Evolutionary conservation across 92 coral and sea anemone species (phyloP), one percentile per base, ranked within the genome.

Genomic region (Blastomussa wellsi): DNA sequence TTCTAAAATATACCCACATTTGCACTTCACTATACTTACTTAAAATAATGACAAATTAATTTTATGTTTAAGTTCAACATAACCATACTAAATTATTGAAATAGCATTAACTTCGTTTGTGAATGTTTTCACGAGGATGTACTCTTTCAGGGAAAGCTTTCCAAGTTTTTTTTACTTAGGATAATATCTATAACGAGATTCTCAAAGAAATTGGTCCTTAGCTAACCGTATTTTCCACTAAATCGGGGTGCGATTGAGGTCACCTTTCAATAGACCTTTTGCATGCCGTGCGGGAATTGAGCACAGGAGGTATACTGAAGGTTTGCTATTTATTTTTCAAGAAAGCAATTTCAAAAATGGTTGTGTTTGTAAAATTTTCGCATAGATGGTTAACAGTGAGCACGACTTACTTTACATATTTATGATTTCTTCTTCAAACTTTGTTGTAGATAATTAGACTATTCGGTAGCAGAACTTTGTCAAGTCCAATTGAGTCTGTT

Each of bases 1-100:
- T 48, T 55, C 81, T 53, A 33, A 33, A 77, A 55, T 77, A 33
- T 35, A n/a, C 81, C 81, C 81, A 77, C 66, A 52, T 77, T 17
- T 2, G 39, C 79, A 48, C 19, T 15, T 74, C 52, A 74, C 79
- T 48, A 6, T n/a, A 44, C 26, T 31, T 74, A 74, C 59, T n/a
- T 12, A 74, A 39, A 74, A 74, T 26, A 38, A 31, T 26, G 31
- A 62, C 3, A 62, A 62, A 62, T 35, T 26, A 10, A 12, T 48
- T 11, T 69, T 69, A 51, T 1, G 14, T 44, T 44, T 8, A 62
- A 62, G 26, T 26, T 62, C 15, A 1, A 26, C 24, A 42, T 29
- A 73, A 73, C 14, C 53, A 15, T 26, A 74, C 57, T 28, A 29
- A 19, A 74, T 15, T 44, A 44, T 15, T 20, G 28, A 15, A 20